These are phyloP conservation scores for Octodonta nipae DNA, from an alignment of 2,888 invertebrate genomes.

Conservation along the genomic window DNA sequence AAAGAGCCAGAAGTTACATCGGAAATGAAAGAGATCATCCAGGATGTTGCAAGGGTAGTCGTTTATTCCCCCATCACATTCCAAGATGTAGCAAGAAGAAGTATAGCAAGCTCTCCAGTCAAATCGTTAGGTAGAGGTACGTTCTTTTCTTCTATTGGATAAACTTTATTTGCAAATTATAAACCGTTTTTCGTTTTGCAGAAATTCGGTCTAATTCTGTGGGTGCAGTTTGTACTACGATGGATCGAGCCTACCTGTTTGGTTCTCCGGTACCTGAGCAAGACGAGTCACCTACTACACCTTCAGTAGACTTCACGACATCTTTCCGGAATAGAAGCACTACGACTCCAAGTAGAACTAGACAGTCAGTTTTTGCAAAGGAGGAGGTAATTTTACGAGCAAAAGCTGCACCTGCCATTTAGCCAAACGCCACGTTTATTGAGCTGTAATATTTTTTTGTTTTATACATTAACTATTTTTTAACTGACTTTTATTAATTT, in stretches of 20 bases:
- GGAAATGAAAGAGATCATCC: slow-evolving; percentile 6
- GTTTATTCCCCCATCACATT: slow-evolving; percentile 77
- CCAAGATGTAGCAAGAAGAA: slow-evolving; percentile 67
- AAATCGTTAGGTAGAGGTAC: slow-evolving; percentile 39
- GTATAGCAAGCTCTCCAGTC: slow-evolving; percentile 64
- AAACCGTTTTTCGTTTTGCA: slow-evolving; percentile 14
- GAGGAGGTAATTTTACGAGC: slow-evolving; percentile 9
- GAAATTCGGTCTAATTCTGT: slow-evolving; percentile 62
- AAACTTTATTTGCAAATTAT: neutral
- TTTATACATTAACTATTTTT: too few species aligned
- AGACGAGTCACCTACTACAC: slow-evolving; percentile 11
- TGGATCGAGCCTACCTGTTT: slow-evolving; percentile 42
- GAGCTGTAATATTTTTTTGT: too few species aligned
- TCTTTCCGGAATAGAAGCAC: slow-evolving; percentile 14
- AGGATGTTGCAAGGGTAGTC: slow-evolving; percentile 36
- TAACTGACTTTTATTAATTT: too few species aligned
- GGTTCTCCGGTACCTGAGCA: slow-evolving; percentile 42
- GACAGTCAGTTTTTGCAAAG: neutral
- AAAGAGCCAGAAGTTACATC: slow-evolving; percentile 7
- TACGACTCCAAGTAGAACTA: slow-evolving; percentile 14
- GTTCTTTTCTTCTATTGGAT: too few species aligned
- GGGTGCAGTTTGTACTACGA: slow-evolving; percentile 39
- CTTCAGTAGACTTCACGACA: slow-evolving; percentile 30
- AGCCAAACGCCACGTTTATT: too few species aligned
- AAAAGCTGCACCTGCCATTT: too few species aligned